Percentiles rank a stretch among this genome's conserved stretches.
Evolutionary conservation across 2,888 invertebrate genomes (phyloP).

Genomic region (Pheosia gnoma): DNA sequence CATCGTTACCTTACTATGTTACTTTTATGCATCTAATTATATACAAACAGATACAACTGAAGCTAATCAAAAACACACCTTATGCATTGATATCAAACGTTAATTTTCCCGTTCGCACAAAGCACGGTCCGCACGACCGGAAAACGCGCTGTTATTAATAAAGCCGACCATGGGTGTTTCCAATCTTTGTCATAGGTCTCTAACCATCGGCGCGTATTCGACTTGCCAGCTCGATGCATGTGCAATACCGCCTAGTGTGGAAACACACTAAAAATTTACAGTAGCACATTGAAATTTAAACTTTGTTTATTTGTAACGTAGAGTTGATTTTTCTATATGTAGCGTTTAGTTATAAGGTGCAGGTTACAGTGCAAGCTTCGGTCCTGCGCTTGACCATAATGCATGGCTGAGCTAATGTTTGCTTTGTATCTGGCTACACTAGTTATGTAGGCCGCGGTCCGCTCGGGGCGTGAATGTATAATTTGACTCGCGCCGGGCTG

Average conservation of each 20-base stretch:
- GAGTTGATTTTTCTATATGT: constrained; percentile 31
- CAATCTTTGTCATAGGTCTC: constrained; percentile 79
- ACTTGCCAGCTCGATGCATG: constrained; percentile 75
- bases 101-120: constrained; percentile 40
- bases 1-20: too few relatives aligned
- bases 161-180: constrained; percentile 64
- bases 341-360: constrained; percentile 34
- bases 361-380: constrained; percentile 27
- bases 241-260: constrained; percentile 51
- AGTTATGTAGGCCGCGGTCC: constrained; percentile 73
- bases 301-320: not conserved
- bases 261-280: constrained; percentile 29
- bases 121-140: constrained; percentile 55
- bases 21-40: too few relatives aligned
- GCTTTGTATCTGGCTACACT: constrained; percentile 79
- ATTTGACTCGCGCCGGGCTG: constrained; percentile 59
- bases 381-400: constrained; percentile 82
- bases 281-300: constrained; percentile 14
- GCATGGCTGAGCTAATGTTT: constrained; percentile 83
- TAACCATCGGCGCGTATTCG: constrained; percentile 72
- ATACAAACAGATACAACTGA: too few relatives aligned
- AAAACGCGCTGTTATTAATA: constrained; percentile 75
- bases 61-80: constrained; percentile 12
- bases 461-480: constrained; percentile 81
- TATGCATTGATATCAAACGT: constrained; percentile 20